Conservation (phyloP, 2,888 invertebrate genomes). For the Agrypnus murinus region DNA sequence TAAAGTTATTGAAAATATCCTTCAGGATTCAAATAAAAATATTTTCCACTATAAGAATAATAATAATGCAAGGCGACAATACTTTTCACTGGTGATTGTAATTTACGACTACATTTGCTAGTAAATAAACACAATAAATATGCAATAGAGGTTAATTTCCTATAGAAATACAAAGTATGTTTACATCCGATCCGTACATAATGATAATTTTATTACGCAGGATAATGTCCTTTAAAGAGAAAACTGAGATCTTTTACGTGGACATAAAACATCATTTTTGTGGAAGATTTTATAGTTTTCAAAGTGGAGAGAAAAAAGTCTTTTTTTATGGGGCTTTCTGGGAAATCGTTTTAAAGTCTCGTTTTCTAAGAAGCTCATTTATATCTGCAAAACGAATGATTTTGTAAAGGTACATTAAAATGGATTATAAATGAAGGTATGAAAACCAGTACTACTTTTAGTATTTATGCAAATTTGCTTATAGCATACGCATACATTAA, state of each 20-base stretch:
- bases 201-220: slow-evolving; percentile 54
- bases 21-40: too few species aligned
- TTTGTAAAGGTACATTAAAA: slow-evolving; percentile 14
- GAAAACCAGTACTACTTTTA: slow-evolving; percentile 3
- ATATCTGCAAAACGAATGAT: slow-evolving; percentile 39
- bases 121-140: slow-evolving; percentile 50
- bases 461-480: slow-evolving; percentile 7
- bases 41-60: background rate
- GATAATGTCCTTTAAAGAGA: slow-evolving; percentile 51
- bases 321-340: slow-evolving; percentile 42
- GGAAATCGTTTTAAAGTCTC: slow-evolving; percentile 37
- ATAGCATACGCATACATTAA: slow-evolving; percentile 6
- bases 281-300: slow-evolving; percentile 47
- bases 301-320: slow-evolving; percentile 34
- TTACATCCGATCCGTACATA: slow-evolving; percentile 50
- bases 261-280: slow-evolving; percentile 50
- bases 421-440: slow-evolving; percentile 11
- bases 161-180: slow-evolving; percentile 53
- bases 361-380: slow-evolving; percentile 47
- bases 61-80: slow-evolving; percentile 15
- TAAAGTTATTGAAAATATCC: too few species aligned
- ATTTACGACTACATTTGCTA: slow-evolving; percentile 44
- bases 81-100: slow-evolving; percentile 44
- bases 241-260: slow-evolving; percentile 45
- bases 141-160: slow-evolving; percentile 49